Conservation (phyloP, 2,888 invertebrate genomes). For the Drosophila bunnanda region DNA sequence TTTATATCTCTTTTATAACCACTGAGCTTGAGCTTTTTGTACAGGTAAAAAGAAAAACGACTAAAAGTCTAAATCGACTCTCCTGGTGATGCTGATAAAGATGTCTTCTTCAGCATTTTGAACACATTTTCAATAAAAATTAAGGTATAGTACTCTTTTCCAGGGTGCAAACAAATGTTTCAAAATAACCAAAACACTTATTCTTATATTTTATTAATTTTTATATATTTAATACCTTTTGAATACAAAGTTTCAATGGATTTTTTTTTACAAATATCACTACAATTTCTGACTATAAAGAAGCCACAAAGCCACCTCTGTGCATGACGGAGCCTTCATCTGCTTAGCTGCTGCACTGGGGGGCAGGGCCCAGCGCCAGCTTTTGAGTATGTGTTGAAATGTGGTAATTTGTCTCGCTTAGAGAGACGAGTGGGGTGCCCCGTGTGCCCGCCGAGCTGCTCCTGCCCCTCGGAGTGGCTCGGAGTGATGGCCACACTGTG, state of each 20-base stretch:
- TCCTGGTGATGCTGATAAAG: background rate
- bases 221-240: too few relatives aligned
- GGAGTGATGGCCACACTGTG: constrained; percentile 36
- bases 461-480: constrained; percentile 6
- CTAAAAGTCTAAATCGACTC: background rate
- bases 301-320: constrained; percentile 9
- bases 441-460: constrained; percentile 24
- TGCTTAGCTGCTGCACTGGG: constrained; percentile 31
- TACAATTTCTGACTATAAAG: background rate
- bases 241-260: too few relatives aligned
- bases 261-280: too few relatives aligned
- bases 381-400: constrained; percentile 79
- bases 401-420: constrained; percentile 80
- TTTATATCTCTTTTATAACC: too few relatives aligned
- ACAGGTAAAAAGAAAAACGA: background rate
- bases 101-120: background rate
- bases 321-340: background rate
- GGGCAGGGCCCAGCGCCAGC: constrained; percentile 61
- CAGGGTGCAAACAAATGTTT: too few relatives aligned
- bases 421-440: constrained; percentile 60
- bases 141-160: too few relatives aligned
- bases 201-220: too few relatives aligned
- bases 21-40: too few relatives aligned
- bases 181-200: too few relatives aligned
- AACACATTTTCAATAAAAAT: background rate